A percentile compares a stretch with the other conserved stretches of the same genome.
Conservation (phyloP, 2,113 vertebrate species). For the Chinchilla lanigera region DNA sequence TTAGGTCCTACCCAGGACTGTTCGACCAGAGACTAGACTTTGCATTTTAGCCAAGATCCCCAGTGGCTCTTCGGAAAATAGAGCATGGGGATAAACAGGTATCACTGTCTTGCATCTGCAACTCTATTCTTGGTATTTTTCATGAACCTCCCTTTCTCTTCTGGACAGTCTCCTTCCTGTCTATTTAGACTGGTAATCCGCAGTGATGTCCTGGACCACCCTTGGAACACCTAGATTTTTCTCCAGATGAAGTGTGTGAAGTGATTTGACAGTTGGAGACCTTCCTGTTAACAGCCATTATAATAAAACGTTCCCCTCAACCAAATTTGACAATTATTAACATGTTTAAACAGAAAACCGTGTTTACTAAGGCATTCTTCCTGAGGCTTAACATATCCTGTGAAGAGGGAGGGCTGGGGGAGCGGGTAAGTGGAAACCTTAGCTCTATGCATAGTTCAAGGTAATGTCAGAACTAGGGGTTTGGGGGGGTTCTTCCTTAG, state of each 20-base stretch:
- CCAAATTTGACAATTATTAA: slow-evolving; percentile 81
- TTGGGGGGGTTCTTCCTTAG: background rate
- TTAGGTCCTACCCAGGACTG: background rate
- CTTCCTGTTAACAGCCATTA: slow-evolving; percentile 75
- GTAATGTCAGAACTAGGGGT: slow-evolving; percentile 62
- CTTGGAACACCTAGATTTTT: slow-evolving; percentile 59
- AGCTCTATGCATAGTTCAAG: slow-evolving; percentile 69
- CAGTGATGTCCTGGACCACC: background rate
- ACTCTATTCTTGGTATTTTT: slow-evolving; percentile 36
- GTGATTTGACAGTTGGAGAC: slow-evolving; percentile 72
- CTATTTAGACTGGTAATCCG: background rate
- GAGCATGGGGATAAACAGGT: background rate
- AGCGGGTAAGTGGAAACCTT: slow-evolving; percentile 64
- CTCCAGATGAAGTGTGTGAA: slow-evolving; percentile 19
- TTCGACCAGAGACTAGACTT: no score
- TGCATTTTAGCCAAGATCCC: background rate
- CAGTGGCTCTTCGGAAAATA: background rate
- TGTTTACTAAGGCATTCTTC: slow-evolving; percentile 81
- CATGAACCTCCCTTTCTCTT: background rate
- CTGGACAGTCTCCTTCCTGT: slow-evolving; percentile 58
- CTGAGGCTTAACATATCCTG: slow-evolving; percentile 74
- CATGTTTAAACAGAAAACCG: slow-evolving; percentile 80
- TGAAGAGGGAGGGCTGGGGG: slow-evolving; percentile 27
- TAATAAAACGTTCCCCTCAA: slow-evolving; percentile 76
- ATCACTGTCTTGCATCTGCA: background rate